Conservation (phyloP, 1,140 invertebrate species). For the Lamellibrachia luymesi region DNA sequence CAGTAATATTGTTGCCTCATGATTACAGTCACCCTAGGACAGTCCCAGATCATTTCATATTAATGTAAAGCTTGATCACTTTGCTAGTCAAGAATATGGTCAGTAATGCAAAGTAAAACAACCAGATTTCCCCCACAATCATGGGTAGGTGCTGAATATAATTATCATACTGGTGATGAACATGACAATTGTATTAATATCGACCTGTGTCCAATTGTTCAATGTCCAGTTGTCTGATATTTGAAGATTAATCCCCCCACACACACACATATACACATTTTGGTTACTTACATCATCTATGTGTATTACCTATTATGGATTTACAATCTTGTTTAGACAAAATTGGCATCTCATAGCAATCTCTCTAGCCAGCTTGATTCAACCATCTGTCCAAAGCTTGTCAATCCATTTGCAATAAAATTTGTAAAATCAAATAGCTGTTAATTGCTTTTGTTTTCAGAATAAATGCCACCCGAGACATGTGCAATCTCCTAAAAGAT, state of each 20-base stretch:
- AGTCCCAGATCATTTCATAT: too few relatives aligned
- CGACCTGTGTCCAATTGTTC: background rate
- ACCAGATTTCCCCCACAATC: background rate
- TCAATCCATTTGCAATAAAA: too few relatives aligned
- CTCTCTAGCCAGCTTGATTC: too few relatives aligned
- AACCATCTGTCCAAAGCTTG: too few relatives aligned
- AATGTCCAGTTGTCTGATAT: background rate
- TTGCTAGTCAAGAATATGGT: background rate
- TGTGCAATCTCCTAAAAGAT: conserved; percentile 39
- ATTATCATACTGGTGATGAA: background rate
- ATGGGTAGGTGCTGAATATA: background rate
- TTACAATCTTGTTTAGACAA: background rate
- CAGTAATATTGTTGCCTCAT: too few relatives aligned
- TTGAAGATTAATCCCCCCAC: too few relatives aligned
- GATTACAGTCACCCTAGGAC: too few relatives aligned
- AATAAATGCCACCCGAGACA: conserved; percentile 38
- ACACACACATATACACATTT: background rate
- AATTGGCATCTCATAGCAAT: too few relatives aligned
- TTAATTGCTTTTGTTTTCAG: conserved; percentile 26
- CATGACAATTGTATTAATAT: background rate
- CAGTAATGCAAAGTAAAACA: background rate
- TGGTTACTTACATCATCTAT: background rate
- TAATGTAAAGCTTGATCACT: background rate
- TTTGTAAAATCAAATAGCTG: background rate
- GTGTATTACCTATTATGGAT: background rate